Base-by-base conservation (phyloP, 2,797 vertebrate genomes). In the Acrocephalus scirpaceus region DNA sequence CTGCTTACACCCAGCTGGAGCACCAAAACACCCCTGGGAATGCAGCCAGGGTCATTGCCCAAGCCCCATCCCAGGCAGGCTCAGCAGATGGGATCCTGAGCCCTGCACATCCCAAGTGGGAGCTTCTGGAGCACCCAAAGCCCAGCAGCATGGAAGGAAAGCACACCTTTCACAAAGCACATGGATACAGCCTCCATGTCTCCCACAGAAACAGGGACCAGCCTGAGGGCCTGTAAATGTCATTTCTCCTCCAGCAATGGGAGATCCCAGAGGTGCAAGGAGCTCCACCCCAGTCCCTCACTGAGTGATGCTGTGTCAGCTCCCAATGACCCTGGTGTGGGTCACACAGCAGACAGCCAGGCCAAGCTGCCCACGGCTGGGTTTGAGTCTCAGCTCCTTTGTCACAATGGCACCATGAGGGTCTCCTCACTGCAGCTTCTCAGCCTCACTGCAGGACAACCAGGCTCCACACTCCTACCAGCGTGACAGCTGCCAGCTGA, bases 141-240 rank as follows among this genome's bases (percentile, higher is more conserved):
- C 66, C 62, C 74, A 76, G 84, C 86, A 91, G 78, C 5, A 0
- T 2, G 82, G 51, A 67, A 86, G 72, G 71, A 23, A 80, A 82
- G 72, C 64, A 30, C 4, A 32, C 2, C 0, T 44, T 38, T 36
- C 70, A 26, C 30, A 58, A 57, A 44, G 62, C 83, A 75, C 5
- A 0, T 26, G 62, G 54, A 26, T 26, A 32, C 0, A 29, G 36
- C 5, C 80, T 64, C 36, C 20, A 8, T 2, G 0, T 51, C n/a
- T 38, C 58, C 72, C 58, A 72, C 18, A 32, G 76, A 51, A 69
- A 90, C 18, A 36, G 5, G 11, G 29, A 54, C 17, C 88, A 70
- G 65, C 20, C 50, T 26, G 4, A 65, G 38, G 38, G 45, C 14
- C 34, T 5, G 30, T 5, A 56, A 84, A 62, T 23, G 44, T 2